Conservation (phyloP, 2,797 vertebrate species). For the Aeoliscus strigatus region DNA sequence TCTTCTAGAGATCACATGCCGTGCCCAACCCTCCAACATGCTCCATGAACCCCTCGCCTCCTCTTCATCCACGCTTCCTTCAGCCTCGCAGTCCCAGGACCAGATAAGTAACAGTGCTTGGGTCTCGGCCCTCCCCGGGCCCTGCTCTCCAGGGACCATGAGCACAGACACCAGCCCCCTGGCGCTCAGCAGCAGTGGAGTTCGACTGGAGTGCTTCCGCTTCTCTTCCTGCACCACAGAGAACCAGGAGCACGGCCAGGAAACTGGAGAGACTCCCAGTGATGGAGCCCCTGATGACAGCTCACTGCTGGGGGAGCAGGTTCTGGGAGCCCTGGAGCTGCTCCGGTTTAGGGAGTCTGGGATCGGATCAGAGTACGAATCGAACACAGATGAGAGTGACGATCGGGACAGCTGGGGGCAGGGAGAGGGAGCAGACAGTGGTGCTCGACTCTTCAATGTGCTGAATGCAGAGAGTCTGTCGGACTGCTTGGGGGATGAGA, state of each 20-base stretch:
- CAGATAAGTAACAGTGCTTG: slow-evolving; percentile 69
- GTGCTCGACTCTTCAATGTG: slow-evolving; percentile 69
- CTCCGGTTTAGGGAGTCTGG: slow-evolving; percentile 92
- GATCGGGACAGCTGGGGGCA: slow-evolving; percentile 90
- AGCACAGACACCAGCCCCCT: slow-evolving; percentile 65
- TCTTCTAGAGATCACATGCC: slow-evolving; percentile 94
- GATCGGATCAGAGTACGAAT: slow-evolving; percentile 92
- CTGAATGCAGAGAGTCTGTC: slow-evolving; percentile 79
- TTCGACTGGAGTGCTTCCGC: slow-evolving; percentile 86
- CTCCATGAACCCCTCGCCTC: slow-evolving; percentile 78
- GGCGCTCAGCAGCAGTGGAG: slow-evolving; percentile 79
- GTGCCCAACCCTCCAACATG: slow-evolving; percentile 75
- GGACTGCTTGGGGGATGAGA: slow-evolving; percentile 86
- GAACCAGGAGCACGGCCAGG: slow-evolving; percentile 54
- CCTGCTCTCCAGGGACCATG: slow-evolving; percentile 47
- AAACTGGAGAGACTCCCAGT: slow-evolving; percentile 63
- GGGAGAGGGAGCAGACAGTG: slow-evolving; percentile 66
- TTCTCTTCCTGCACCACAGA: slow-evolving; percentile 72
- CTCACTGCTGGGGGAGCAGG: slow-evolving; percentile 69
- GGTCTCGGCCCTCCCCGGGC: slow-evolving; percentile 56
- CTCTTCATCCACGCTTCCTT: slow-evolving; percentile 71
- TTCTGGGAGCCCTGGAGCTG: slow-evolving; percentile 87
- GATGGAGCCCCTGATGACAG: slow-evolving; percentile 47
- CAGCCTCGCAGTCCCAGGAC: slow-evolving; percentile 68
- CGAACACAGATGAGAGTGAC: slow-evolving; percentile 92